phyloP scores from a whole-genome alignment of 2,113 vertebrate species.

The Charina bottae region DNA sequence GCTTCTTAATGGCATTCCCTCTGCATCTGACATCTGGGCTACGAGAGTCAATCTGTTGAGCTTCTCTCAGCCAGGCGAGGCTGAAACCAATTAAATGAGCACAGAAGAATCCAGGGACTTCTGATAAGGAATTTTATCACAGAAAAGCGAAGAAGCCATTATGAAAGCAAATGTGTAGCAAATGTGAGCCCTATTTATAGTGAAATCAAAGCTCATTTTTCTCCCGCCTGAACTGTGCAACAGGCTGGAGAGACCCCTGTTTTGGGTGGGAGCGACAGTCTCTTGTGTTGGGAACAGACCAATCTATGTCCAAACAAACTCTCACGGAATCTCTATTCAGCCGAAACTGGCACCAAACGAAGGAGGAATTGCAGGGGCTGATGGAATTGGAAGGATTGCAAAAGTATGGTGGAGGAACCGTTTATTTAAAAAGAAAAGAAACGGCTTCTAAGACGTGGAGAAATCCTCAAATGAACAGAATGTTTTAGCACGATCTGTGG shows the following conservation, averaged over 20 bases:
- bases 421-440: neutral
- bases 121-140: neutral
- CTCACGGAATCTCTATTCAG: neutral
- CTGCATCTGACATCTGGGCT: neutral
- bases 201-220: neutral
- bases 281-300: neutral
- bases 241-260: neutral
- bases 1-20: neutral
- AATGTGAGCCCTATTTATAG: neutral
- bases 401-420: neutral
- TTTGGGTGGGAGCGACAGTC: neutral
- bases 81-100: neutral
- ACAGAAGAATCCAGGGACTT: neutral
- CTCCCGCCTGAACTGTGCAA: neutral
- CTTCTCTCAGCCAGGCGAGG: neutral
- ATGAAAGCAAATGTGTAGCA: neutral
- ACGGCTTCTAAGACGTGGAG: neutral
- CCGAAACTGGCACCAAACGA: neutral
- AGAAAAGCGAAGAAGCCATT: neutral
- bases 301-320: neutral
- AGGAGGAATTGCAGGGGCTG: neutral
- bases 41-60: neutral
- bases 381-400: neutral
- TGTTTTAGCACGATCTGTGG: no score
- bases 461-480: neutral